Conservation (phyloP, 2,113 vertebrate species). For the Protobothrops mucrosquamatus region DNA sequence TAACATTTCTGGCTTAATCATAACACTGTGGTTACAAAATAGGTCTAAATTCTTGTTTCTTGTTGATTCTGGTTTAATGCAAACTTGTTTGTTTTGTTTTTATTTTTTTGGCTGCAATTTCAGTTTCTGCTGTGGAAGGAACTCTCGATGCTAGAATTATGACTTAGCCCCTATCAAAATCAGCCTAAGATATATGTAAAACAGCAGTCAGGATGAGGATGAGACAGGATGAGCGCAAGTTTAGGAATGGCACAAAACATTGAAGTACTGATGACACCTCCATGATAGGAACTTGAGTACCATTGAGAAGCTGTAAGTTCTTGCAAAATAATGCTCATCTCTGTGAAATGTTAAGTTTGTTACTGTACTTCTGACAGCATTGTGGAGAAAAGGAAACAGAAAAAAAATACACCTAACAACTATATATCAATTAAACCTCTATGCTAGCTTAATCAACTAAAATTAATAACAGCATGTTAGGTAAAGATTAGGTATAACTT, state of each 20-base stretch:
- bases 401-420: not conserved
- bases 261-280: slow-evolving; percentile 8
- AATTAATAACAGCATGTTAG: not conserved
- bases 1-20: not conserved
- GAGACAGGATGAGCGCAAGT: slow-evolving; percentile 3
- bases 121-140: not conserved
- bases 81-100: not conserved
- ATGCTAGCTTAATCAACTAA: not conserved
- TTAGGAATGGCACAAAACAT: not conserved
- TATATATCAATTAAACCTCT: not conserved
- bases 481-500: not conserved
- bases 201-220: slow-evolving; percentile 25
- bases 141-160: not conserved
- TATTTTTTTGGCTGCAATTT: slow-evolving; percentile 30
- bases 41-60: not conserved
- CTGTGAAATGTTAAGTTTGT: not conserved
- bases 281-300: not conserved
- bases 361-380: not conserved
- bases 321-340: not conserved
- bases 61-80: not conserved
- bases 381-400: not conserved
- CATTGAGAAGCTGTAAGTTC: not conserved
- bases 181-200: slow-evolving; percentile 1
- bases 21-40: not conserved
- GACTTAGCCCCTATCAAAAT: slow-evolving; percentile 16